Evolutionary conservation across 2,888 invertebrate species (phyloP), one percentile per base, ranked within the genome.

Genomic region (Phymatocera aterrima): DNA sequence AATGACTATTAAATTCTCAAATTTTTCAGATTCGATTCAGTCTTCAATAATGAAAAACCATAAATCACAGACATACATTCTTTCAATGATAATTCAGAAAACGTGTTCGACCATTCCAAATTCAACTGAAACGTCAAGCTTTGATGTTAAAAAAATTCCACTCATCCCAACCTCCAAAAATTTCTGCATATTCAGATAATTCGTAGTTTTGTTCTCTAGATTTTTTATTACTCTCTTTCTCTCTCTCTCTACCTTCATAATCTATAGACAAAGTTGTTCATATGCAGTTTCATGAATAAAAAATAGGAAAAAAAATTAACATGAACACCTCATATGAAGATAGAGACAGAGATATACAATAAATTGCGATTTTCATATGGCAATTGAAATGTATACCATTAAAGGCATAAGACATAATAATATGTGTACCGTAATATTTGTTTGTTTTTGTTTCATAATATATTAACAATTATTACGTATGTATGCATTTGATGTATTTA

Each of bases 381-480:
- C 68, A 68, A 68, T 46, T 31, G 8, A 46, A 68, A 43, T 24
- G 24, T 68, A 28, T 46, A 68, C 34, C n/a, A 48, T 3, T 8
- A 4, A 18, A 61, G 37, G 18, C 31, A 61, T 34, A 61, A 64
- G 18, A 64, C n/a, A 64, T 15, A 57, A 37, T 64, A 37, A n/a
- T n/a, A n/a, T n/a, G n/a, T n/a, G n/a, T n/a, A n/a, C n/a, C n/a
- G n/a, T n/a, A n/a, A n/a, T n/a, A n/a, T n/a, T n/a, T n/a, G n/a
- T n/a, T n/a, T n/a, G n/a, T n/a, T n/a, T n/a, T n/a, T n/a, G n/a
- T n/a, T n/a, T 57, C 57, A 57, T 57, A 46, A 68, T 68, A 68
- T 68, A 68, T 68, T 18, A 28, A 68, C 40, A 68, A 68, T 40
- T 24, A 46, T 46, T n/a, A 68, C 18, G 34, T 64, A 64, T 34